Evolutionary conservation across 1,140 invertebrate species (phyloP), one percentile per base, ranked within the genome.

Genomic region (Plutomurus gul): DNA sequence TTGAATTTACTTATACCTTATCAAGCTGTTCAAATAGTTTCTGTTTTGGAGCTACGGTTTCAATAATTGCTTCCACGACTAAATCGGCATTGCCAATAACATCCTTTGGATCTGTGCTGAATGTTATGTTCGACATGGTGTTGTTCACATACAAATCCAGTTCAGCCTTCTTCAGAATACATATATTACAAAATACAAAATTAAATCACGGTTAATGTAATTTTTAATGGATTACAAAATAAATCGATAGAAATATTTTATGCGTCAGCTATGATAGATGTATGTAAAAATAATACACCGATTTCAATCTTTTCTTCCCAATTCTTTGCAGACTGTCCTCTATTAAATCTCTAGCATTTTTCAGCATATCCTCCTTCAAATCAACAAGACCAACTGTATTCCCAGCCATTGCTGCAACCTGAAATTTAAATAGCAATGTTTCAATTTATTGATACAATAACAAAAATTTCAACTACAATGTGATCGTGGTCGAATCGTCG

Each of bases 21-120:
- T 90, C 89, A 11, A 91, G 81, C 51, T 85, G 85, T 49, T 89
- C 87, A 85, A 96, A 96, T 1, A 96, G 86, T 81, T 94, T 90
- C 83, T 93, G 92, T 85, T 96, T 96, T 0, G 92, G 84, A 47
- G 91, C 89, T 46, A 96, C 86, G 85, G 95, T 95, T 85, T 96
- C 95, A 77, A 96, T 90, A 85, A 96, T 94, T 8, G 95, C 95
- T 87, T 96, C 94, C 33, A 96, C 89, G 11, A 96, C 92, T 20
- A 96, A 86, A 87, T 96, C 94, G 16, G 92, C 86, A 51, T 89
- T 86, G 84, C 90, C 89, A 0, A 92, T 91, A 65, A 91, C 88
- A 43, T 88, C 88, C 3, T 87, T 86, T 5, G 91, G 81, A 85
- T 92, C 89, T 10, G 91, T 91, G 0, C 89, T 88, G 11, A 88